Percentiles rank a stretch among this genome's conserved stretches.
Conservation (phyloP, 2,888 invertebrate species). For the Carpatolechia fugitivella region DNA sequence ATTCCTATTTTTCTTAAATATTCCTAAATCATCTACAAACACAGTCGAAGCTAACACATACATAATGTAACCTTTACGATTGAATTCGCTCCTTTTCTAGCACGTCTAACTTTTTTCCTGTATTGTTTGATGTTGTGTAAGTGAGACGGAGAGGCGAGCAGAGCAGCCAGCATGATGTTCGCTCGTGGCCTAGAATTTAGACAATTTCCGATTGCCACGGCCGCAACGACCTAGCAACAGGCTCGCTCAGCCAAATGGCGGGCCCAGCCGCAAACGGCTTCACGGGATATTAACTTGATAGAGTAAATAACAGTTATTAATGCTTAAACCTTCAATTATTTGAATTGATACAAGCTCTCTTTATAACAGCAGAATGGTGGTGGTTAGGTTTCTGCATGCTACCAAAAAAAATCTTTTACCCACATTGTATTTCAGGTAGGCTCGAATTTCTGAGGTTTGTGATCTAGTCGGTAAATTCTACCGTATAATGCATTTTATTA, state of each 20-base stretch:
- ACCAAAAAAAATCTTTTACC: too few relatives aligned
- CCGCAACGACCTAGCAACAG: constrained; percentile 41
- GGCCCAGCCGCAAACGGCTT: background rate
- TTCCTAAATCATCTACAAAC: background rate
- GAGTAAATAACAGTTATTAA: constrained; percentile 8
- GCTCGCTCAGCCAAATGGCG: constrained; percentile 5
- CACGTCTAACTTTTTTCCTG: constrained; percentile 24
- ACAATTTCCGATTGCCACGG: constrained; percentile 68
- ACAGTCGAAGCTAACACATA: background rate
- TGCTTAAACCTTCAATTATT: background rate
- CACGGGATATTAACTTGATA: constrained; percentile 14
- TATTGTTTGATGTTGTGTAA: constrained; percentile 34
- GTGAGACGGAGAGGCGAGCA: constrained; percentile 39
- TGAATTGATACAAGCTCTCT: background rate
- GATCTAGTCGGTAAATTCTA: too few relatives aligned
- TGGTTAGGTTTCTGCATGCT: too few relatives aligned
- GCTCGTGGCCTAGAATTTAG: constrained; percentile 67
- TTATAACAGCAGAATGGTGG: too few relatives aligned
- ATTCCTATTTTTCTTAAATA: too few relatives aligned
- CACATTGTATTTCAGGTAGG: too few relatives aligned
- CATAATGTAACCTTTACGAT: background rate
- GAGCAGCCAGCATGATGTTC: constrained; percentile 37
- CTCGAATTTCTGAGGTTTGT: too few relatives aligned
- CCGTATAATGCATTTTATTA: too few relatives aligned
- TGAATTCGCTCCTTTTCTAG: background rate